A percentile compares a stretch with the other conserved stretches of the same genome.
These are phyloP conservation scores for Thymelicus lineola DNA, from an alignment of 2,888 invertebrate genomes.

Conservation along the genomic window DNA sequence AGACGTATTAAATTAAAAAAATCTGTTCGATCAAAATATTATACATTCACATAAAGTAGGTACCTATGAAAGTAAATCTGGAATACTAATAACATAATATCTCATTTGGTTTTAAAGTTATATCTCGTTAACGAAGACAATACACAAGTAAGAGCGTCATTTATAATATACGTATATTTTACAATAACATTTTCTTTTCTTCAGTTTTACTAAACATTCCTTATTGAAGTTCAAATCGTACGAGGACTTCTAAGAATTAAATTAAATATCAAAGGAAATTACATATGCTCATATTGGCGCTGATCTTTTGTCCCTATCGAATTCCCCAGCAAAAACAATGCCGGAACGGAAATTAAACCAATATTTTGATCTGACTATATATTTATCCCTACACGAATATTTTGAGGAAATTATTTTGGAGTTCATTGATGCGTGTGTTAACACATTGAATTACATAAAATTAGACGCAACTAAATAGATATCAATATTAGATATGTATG, in stretches of 20 bases:
- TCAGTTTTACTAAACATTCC: conserved; percentile 57
- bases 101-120: too few species aligned
- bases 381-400: conserved; percentile 13
- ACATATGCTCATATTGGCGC: conserved; percentile 72
- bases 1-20: conserved; percentile 25
- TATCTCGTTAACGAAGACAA: background rate
- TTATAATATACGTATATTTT: conserved; percentile 48
- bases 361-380: conserved; percentile 48
- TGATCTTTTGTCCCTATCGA: conserved; percentile 73
- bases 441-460: conserved; percentile 15
- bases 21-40: background rate
- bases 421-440: conserved; percentile 23
- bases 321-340: conserved; percentile 79
- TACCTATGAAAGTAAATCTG: background rate
- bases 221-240: conserved; percentile 57
- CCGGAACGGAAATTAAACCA: conserved; percentile 78
- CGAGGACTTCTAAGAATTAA: conserved; percentile 72
- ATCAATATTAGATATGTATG: too few species aligned
- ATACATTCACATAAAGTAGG: background rate
- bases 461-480: too few species aligned
- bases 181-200: conserved; percentile 53
- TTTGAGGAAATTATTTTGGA: conserved; percentile 32
- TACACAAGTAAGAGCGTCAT: background rate
- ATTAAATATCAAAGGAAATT: conserved; percentile 80
- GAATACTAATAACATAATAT: too few species aligned